Base-by-base conservation (phyloP, 2,888 invertebrate species). In the Andrena bucephala region DNA sequence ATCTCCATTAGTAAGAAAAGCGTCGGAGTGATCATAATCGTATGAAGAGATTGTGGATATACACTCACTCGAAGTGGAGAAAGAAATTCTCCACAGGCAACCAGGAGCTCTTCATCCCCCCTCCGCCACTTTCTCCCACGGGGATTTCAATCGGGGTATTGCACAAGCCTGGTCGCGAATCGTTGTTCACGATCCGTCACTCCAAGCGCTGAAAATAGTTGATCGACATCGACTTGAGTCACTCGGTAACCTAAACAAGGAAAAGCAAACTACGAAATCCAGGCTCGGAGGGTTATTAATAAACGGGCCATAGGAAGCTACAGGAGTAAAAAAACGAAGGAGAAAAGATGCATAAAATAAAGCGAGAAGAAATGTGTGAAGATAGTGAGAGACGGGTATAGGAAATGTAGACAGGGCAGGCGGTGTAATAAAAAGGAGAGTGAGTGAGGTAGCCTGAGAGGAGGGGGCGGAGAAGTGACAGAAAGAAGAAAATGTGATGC, bases 61-160 rank as follows among this genome's bases (percentile, higher is more conserved):
- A 31, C 20, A 7, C 60, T 31, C 70, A 16, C 33, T 54, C 4
- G 42, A 50, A 77, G 76, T 24, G 31, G 54, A 76, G 33, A 77
- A 78, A 36, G 48, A 68, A 78, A 78, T 68, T 66, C 57, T 20
- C 4, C 36, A 7, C 42, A 16, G 42, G 27, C 33, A 29, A 69
- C 63, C 29, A 68, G 33, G 33, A 76, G 31, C 27, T 76, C 42
- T 29, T 8, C 24, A 10, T 52, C 52, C 48, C 27, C 76, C 20
- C 66, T 13, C 27, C 31, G 2, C 2, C 33, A 68, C 78, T 78
- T 78, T 78, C 78, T 68, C 77, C 52, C 68, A 54, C 48, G 54
- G 27, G 69, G 54, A 57, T 76, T 76, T 63, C 68, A 57, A 57
- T 76, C 63, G 16, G 2, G 8, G 33, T 48, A 36, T 78, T 78